Evolutionary conservation across 2,888 invertebrate genomes (phyloP).

Genomic region (Yponomeuta cagnagella): DNA sequence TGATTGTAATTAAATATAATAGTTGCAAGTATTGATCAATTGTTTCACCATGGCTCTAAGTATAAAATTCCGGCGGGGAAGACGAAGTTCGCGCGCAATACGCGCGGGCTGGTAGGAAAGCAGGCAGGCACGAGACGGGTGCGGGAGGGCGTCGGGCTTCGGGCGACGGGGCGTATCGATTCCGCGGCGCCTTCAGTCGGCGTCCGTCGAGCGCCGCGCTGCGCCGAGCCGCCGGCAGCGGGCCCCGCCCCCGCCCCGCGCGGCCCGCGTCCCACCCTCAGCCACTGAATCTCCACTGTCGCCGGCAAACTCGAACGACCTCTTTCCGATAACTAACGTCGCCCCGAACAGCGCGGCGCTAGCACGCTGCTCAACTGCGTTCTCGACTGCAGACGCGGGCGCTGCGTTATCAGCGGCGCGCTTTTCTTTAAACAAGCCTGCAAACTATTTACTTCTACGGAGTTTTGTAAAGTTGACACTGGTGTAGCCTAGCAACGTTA

Average conservation of each 20-base stretch:
- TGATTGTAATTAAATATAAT: neutral
- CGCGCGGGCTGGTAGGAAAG: conserved; percentile 51
- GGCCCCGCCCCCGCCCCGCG: conserved; percentile 49
- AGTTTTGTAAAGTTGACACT: neutral
- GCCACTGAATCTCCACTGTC: conserved; percentile 27
- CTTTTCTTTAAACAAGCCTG: neutral
- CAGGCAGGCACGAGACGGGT: conserved; percentile 13
- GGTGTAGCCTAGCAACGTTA: conserved; percentile 10
- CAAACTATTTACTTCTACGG: neutral
- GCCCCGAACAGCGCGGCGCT: conserved; percentile 58
- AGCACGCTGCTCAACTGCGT: conserved; percentile 59
- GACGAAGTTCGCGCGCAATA: conserved; percentile 75
- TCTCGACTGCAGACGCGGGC: conserved; percentile 5
- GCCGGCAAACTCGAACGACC: conserved; percentile 74
- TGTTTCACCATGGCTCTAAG: conserved; percentile 73
- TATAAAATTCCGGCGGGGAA: conserved; percentile 73
- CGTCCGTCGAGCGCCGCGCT: conserved; percentile 73
- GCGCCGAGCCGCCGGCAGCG: conserved; percentile 67
- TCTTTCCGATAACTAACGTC: conserved; percentile 72
- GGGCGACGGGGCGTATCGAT: conserved; percentile 61
- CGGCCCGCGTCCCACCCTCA: conserved; percentile 29
- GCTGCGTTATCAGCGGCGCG: conserved; percentile 8
- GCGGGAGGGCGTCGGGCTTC: conserved; percentile 33
- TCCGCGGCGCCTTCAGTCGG: conserved; percentile 71
- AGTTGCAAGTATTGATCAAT: conserved; percentile 58